Conservation (phyloP, 1,140 invertebrate genomes). For the Temnothorax nylanderi region DNA sequence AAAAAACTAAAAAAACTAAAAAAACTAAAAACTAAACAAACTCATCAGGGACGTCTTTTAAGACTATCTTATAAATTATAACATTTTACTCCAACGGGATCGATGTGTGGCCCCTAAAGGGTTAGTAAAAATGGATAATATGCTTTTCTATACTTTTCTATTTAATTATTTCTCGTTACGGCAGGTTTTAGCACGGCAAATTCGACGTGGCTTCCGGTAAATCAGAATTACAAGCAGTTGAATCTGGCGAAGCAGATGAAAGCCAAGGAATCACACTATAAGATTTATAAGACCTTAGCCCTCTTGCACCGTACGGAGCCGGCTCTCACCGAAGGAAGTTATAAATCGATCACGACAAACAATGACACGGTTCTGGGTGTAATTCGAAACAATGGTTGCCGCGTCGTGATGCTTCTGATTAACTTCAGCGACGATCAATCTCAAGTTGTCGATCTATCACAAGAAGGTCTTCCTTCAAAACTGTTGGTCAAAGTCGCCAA, state of each 20-base stretch:
- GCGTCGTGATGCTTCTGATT: conserved; percentile 84
- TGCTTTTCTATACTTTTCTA: background rate
- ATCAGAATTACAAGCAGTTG: conserved; percentile 86
- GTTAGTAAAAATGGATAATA: background rate
- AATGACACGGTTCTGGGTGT: conserved; percentile 69
- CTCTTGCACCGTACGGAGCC: conserved; percentile 77
- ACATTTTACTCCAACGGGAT: too few species aligned
- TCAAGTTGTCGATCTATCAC: conserved; percentile 81
- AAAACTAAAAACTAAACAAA: too few species aligned
- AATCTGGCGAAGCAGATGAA: conserved; percentile 85
- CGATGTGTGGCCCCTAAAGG: too few species aligned
- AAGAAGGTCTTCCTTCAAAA: background rate
- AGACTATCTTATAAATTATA: too few species aligned
- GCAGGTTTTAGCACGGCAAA: conserved; percentile 86
- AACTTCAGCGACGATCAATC: conserved; percentile 82
- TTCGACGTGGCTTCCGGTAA: conserved; percentile 88
- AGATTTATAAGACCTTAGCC: conserved; percentile 85
- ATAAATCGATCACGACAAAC: conserved; percentile 78
- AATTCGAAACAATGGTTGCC: conserved; percentile 72
- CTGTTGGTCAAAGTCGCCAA: background rate
- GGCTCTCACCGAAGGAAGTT: conserved; percentile 82
- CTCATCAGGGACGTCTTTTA: too few species aligned
- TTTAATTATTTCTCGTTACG: background rate
- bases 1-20: too few species aligned
- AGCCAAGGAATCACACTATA: conserved; percentile 83